Base-by-base conservation (phyloP, 1,140 invertebrate species). In the Lordiphosa mommai region DNA sequence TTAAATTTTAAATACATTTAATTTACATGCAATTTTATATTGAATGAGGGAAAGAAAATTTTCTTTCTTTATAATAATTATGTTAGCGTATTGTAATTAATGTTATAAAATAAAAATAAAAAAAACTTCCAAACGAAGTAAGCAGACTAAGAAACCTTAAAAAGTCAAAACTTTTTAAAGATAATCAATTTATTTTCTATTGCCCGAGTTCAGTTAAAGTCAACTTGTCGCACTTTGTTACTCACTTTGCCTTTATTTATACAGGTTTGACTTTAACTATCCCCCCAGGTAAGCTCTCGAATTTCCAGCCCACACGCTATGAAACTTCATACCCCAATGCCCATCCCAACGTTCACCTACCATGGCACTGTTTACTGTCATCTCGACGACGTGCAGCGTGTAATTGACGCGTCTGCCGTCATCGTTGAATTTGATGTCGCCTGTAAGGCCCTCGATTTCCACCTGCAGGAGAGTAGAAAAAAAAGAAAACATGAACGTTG, bases 361-460 rank as follows among this genome's bases (percentile, higher is more conserved):
- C 74, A 80, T 80, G 50, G 74, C 74, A 43, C 74, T 80, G 66
- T 80, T 80, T 67, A 80, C 93, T 48, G 95, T 97, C 93, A 98
- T 95, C 89, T 98, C 96, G 58, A 99, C 94, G 16, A 99, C 94
- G 84, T 98, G 96, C 23, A 99, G 91, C 1, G 95, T 95, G 86
- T 98, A 98, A 90, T 98, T 97, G 66, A 94, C 92, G 58, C 97
- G 91, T 71, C 94, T 91, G 34, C 97, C 97, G 71, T 94, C 92
- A 66, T 96, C 94, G 84, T 94, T 95, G 89, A 99, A 97, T 55
- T 93, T 93, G 73, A 98, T 95, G 84, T 94, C 93, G 14, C 97
- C 97, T 0, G 97, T 98, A 55, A 99, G 90, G 13, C 97, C 97
- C 89, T 96, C 94, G 61, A 98, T 92, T 89, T 97, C 94, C 69